A percentile compares a stretch with the other conserved stretches of the same genome.
Evolutionary conservation across 35 echinoderm and acorn worm species (phyloP).

Genomic region (Patiria miniata): DNA sequence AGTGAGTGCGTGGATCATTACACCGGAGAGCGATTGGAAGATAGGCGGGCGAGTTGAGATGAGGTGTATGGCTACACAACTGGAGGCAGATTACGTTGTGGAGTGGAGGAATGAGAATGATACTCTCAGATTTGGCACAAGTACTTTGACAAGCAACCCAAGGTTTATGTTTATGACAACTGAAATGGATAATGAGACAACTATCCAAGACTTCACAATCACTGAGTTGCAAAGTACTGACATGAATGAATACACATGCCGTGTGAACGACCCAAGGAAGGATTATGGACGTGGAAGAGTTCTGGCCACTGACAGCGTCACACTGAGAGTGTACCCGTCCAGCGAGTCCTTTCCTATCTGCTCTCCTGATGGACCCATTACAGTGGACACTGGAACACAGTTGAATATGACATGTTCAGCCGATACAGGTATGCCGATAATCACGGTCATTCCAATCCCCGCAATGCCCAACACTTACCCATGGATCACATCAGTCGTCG

Average conservation of each 20-base stretch:
- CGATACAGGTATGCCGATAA: neutral
- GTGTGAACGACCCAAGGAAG: neutral
- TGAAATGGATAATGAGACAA: neutral
- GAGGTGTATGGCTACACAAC: neutral
- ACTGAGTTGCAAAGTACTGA: neutral
- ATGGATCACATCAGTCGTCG: no score
- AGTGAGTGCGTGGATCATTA: neutral
- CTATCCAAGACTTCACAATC: neutral
- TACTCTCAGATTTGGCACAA: neutral
- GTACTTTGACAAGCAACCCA: neutral
- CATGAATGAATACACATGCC: neutral
- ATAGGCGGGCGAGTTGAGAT: conserved; percentile 5
- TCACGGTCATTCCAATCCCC: neutral
- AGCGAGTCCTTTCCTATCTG: neutral
- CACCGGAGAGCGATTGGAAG: neutral
- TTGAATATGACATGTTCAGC: neutral
- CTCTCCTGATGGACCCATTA: neutral
- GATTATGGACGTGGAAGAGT: neutral
- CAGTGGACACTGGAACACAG: neutral
- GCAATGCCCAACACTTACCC: no score
- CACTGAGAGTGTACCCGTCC: neutral
- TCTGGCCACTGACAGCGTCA: neutral
- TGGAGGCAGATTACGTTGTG: no score
- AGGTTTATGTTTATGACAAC: neutral
- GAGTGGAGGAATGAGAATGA: no score